Conservation (phyloP, 2,797 vertebrate genomes). For the Hemitrygon akajei region DNA sequence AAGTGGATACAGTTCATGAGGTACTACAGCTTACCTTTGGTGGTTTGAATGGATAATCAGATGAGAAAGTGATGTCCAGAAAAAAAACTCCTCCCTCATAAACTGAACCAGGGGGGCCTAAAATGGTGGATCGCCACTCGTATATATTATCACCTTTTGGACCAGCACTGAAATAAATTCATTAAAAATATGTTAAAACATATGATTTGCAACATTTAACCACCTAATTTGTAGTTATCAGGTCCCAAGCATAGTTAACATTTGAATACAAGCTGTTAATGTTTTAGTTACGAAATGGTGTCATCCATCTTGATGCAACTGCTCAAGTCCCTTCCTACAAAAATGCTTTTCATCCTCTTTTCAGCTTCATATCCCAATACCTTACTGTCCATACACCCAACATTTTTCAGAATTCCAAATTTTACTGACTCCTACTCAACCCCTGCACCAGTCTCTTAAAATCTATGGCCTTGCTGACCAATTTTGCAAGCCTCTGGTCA, state of each 20-base stretch:
- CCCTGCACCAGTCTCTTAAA: background rate
- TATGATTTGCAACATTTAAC: constrained; percentile 5
- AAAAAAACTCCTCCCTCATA: constrained; percentile 77
- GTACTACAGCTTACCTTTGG: constrained; percentile 65
- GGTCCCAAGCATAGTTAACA: background rate
- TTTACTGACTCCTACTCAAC: background rate
- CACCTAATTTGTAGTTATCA: background rate
- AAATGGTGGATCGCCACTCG: constrained; percentile 76
- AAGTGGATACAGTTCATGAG: constrained; percentile 12
- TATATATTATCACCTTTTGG: constrained; percentile 80
- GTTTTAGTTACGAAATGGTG: no score
- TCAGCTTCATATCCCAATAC: background rate
- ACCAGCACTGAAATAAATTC: constrained; percentile 59
- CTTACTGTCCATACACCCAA: background rate
- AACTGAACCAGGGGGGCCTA: constrained; percentile 73
- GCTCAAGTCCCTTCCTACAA: background rate
- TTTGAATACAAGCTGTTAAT: background rate
- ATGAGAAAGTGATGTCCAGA: constrained; percentile 79
- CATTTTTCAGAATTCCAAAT: background rate
- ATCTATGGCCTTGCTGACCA: background rate
- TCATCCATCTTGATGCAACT: background rate
- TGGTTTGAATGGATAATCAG: constrained; percentile 78
- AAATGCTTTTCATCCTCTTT: background rate
- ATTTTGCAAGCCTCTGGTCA: background rate
- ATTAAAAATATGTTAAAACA: constrained; percentile 21